Percentiles rank a stretch among this genome's conserved stretches.
These are phyloP conservation scores for Numida meleagris DNA, from an alignment of 2,113 vertebrate species.

Conservation along the genomic window DNA sequence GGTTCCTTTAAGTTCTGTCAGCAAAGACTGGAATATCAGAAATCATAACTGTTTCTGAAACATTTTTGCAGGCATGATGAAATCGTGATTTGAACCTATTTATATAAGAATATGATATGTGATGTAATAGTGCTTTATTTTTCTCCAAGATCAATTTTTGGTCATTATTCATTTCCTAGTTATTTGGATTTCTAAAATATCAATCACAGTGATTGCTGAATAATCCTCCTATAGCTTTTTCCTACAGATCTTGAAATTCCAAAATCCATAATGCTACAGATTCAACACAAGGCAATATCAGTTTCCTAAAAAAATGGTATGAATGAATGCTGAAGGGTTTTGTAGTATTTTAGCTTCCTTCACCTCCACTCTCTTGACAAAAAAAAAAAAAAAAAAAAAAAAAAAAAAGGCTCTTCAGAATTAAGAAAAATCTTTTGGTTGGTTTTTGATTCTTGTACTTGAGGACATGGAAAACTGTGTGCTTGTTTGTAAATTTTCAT, in stretches of 20 bases:
- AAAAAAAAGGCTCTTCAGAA: neutral
- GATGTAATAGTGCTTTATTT: fast-evolving
- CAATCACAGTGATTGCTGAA: neutral
- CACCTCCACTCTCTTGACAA: neutral
- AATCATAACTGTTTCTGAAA: neutral
- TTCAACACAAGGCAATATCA: neutral
- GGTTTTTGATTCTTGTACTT: neutral
- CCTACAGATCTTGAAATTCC: neutral
- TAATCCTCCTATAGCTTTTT: neutral
- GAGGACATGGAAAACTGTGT: neutral
- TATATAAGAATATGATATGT: neutral
- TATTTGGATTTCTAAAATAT: neutral
- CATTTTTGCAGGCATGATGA: neutral
- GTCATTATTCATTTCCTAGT: neutral
- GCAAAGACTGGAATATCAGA: neutral
- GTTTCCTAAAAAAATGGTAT: neutral
- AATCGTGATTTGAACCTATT: neutral
- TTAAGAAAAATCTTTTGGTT: neutral
- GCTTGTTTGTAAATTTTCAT: neutral
- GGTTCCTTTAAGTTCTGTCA: neutral
- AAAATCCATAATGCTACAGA: neutral
- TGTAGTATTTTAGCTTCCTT: neutral
- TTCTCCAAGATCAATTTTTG: neutral
- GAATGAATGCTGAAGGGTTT: neutral
- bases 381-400: too few relatives aligned